These are phyloP conservation scores for Nomada lathburiana DNA, from an alignment of 2,888 invertebrate genomes.

Conservation along the genomic window DNA sequence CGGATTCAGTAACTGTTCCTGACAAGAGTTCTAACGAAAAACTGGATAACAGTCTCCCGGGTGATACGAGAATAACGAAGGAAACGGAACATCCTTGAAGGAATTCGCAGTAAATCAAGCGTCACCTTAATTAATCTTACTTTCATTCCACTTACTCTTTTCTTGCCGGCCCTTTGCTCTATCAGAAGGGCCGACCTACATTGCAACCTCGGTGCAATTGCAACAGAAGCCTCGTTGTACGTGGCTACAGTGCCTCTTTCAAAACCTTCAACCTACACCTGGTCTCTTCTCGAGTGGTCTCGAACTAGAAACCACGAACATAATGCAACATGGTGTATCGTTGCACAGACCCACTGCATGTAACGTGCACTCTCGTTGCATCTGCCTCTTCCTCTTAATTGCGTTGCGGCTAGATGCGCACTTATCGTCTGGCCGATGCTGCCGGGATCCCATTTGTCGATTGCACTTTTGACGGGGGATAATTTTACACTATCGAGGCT, in stretches of 20 bases:
- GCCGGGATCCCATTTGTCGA: not conserved
- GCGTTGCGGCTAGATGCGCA: conserved; percentile 28
- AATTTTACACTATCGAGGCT: not conserved
- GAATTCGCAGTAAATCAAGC: conserved; percentile 36
- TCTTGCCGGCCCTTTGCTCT: conserved; percentile 22
- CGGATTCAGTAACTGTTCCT: not conserved
- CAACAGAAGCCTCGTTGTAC: conserved; percentile 52
- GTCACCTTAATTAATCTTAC: conserved; percentile 55
- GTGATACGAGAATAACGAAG: not conserved
- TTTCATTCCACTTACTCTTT: conserved; percentile 31
- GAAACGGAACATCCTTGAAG: conserved; percentile 13
- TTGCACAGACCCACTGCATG: conserved; percentile 18
- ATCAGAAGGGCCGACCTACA: conserved; percentile 49
- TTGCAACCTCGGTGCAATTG: conserved; percentile 45
- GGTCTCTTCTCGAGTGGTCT: conserved; percentile 59
- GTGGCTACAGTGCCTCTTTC: conserved; percentile 56
- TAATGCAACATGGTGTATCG: conserved; percentile 55
- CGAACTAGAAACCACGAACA: conserved; percentile 63
- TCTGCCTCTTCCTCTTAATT: conserved; percentile 32
- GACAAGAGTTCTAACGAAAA: not conserved
- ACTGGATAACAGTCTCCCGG: not conserved
- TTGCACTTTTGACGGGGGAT: not conserved
- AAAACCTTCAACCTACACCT: conserved; percentile 62
- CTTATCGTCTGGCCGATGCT: conserved; percentile 12
- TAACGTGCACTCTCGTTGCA: conserved; percentile 25